Percentiles rank a stretch among this genome's conserved stretches.
Evolutionary conservation across 2,888 invertebrate genomes (phyloP).

Genomic region (Galeruca laticollis): DNA sequence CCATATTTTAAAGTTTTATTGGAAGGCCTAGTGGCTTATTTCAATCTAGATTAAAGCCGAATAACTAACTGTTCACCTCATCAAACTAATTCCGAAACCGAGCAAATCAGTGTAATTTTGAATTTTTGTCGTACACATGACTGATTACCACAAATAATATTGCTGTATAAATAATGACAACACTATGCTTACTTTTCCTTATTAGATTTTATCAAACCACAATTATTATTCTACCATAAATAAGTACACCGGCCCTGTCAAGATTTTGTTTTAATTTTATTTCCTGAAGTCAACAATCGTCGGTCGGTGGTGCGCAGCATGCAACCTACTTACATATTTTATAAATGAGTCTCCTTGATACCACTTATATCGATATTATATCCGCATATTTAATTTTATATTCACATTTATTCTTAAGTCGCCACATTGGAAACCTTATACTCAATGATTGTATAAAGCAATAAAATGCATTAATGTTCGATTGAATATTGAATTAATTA

Average conservation of each 20-base stretch:
- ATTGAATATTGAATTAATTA: no score
- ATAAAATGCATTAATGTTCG: neutral
- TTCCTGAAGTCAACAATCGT: constrained; percentile 6
- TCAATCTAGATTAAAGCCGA: no score
- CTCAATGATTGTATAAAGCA: no score
- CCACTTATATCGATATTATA: neutral
- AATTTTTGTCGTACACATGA: no score
- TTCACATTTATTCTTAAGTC: constrained; percentile 1
- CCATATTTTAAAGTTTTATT: no score
- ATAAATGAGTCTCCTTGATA: constrained; percentile 4
- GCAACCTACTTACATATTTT: constrained; percentile 18
- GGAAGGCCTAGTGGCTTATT: no score
- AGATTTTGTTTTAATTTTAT: constrained; percentile 11
- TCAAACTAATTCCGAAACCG: no score
- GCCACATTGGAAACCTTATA: neutral
- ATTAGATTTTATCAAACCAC: neutral
- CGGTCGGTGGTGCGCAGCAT: constrained; percentile 8
- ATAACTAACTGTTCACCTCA: no score
- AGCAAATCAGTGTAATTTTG: no score
- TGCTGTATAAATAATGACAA: no score
- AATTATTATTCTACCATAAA: no score
- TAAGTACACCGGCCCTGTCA: neutral
- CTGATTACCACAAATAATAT: no score
- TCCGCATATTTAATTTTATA: constrained; percentile 6
- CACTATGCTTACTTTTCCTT: neutral